Conservation (phyloP, 2,888 invertebrate genomes). For the Diloba caeruleocephala region DNA sequence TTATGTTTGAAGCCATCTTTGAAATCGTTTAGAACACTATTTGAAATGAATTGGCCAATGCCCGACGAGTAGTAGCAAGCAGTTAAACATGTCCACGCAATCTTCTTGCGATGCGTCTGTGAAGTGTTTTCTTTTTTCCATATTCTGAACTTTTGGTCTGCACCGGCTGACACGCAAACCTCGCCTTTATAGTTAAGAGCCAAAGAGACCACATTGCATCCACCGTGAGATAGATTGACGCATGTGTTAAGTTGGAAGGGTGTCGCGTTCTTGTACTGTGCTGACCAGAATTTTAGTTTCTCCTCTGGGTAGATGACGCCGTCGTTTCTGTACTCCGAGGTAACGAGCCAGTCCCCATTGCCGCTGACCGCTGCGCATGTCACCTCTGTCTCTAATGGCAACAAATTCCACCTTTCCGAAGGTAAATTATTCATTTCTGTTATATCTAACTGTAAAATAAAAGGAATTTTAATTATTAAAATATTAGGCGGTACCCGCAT, state of each 20-base stretch:
- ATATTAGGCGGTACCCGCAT: no score
- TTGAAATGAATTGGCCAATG: slow-evolving; percentile 70
- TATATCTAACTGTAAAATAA: slow-evolving; percentile 79
- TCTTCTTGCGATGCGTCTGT: slow-evolving; percentile 55
- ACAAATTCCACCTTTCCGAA: slow-evolving; percentile 76
- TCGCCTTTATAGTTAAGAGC: slow-evolving; percentile 75
- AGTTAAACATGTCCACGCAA: slow-evolving; percentile 76
- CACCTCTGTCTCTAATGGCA: slow-evolving; percentile 83
- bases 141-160: slow-evolving; percentile 80
- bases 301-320: slow-evolving; percentile 81
- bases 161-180: slow-evolving; percentile 82
- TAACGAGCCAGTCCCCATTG: slow-evolving; percentile 79
- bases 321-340: slow-evolving; percentile 83
- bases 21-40: slow-evolving; percentile 73
- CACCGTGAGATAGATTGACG: slow-evolving; percentile 82
- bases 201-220: slow-evolving; percentile 77
- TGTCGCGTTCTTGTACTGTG: slow-evolving; percentile 57
- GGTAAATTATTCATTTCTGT: slow-evolving; percentile 81
- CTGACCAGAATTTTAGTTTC: slow-evolving; percentile 80
- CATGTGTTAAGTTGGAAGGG: slow-evolving; percentile 80
- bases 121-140: slow-evolving; percentile 73
- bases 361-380: slow-evolving; percentile 79
- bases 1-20: slow-evolving; percentile 64
- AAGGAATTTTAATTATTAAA: neutral
- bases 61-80: slow-evolving; percentile 85